These are phyloP conservation scores for Grallaria varia DNA, from an alignment of 2,113 vertebrate genomes.

Conservation along the genomic window DNA sequence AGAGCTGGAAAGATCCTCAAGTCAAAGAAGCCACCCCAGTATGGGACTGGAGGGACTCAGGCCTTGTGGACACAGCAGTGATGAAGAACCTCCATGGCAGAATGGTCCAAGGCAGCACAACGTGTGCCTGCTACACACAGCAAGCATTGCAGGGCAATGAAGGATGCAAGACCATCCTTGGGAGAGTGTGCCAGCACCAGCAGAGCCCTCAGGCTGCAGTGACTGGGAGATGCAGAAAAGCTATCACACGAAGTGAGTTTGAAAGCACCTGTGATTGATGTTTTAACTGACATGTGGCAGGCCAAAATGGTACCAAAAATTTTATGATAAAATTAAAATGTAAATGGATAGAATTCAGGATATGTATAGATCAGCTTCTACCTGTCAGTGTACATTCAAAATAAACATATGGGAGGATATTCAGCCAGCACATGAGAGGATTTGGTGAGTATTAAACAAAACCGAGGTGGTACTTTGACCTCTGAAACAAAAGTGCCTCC, in stretches of 20 bases:
- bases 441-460: neutral
- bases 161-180: neutral
- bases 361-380: neutral
- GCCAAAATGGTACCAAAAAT: neutral
- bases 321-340: neutral
- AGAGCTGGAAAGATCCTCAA: neutral
- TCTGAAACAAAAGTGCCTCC: neutral
- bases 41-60: neutral
- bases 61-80: neutral
- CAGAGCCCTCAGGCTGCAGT: neutral
- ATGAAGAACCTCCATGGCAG: neutral
- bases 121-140: neutral
- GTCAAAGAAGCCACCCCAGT: neutral
- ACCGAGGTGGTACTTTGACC: neutral
- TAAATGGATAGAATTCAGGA: neutral
- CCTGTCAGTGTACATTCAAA: neutral
- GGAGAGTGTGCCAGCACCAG: neutral
- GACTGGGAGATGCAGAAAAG: neutral
- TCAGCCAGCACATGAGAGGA: neutral
- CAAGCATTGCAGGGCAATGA: fast-evolving
- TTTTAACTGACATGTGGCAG: neutral
- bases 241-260: neutral
- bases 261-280: neutral
- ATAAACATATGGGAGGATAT: neutral
- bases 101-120: fast-evolving